Base-by-base conservation (phyloP, 2,113 vertebrate genomes). In the Solea senegalensis region DNA sequence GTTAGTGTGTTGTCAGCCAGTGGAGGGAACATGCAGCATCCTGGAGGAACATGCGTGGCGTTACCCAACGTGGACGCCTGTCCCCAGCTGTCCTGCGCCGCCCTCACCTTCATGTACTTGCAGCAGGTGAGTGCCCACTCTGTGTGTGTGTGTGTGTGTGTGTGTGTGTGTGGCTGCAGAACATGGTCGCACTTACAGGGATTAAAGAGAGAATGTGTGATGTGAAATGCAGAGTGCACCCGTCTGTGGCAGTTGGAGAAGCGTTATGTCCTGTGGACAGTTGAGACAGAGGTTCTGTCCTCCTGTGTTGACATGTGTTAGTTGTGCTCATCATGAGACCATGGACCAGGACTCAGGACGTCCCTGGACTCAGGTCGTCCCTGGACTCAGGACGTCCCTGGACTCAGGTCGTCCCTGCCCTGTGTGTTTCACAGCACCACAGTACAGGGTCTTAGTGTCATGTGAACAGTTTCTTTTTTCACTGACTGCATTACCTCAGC, bases 91-190 rank as follows among this genome's bases (percentile, higher is more conserved):
- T 97, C 97, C 90, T 97, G 97, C 92, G 96, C 97, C 90, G 96
- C 96, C 93, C 95, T 98, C 95, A 97, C 96, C 91, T 98, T 98
- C 92, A 97, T 98, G 96, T 98, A 98, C 94, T 94, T 98, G 93
- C 97, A 98, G 95, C 96, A 98, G 96, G 97, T 98, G 95, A 97
- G 96, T 94, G 3, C 44, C 9, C 12, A 13, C 12, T 9, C 44
- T 14, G 12, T 14, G 21, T 21, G 50, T 21, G 50, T 21, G 55
- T n/a, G 56, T 11, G 8, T 10, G 55, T 16, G 34, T 16, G 34
- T 21, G 28, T 60, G 51, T 13, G 53, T 41, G 7, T 64, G 0
- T 3, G 7, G 58, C 8, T 0, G 21, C 21, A 21, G 21, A 21
- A 21, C 21, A 21, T 21, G 21, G 21, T 21, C 21, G 21, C 21